Evolutionary conservation across 2,113 vertebrate species (phyloP), one percentile per base, ranked within the genome.

Genomic region (Scortum barcoo): DNA sequence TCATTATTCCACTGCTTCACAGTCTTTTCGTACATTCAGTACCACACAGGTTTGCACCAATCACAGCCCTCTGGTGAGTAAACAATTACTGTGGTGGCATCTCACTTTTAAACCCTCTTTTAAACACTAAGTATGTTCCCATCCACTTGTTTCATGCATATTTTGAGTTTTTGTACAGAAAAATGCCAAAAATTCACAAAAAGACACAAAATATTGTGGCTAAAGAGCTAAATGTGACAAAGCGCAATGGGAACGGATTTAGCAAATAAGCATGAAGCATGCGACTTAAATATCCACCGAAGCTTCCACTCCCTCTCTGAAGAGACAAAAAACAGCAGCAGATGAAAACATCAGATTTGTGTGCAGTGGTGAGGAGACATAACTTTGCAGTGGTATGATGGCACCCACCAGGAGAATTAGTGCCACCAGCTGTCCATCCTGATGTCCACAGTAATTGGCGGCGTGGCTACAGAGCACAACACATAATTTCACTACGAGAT

Each of bases 1-100:
- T 24, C 65, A 76, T 33, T 72, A 69, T 83, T 79, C 46, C 60
- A 78, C 46, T 73, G 81, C 16, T 73, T 40, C 10, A 60, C 26
- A 48, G 54, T 14, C 30, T 11, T 69, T 76, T 44, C 40, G 33
- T 40, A 53, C 19, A 24, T 16, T 3, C 1, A 74, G 24, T 12
- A 5, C 16, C n/a, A 78, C 26, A 66, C 48, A 74, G 28, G 20
- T 63, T 65, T 72, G 20, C 22, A 28, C 20, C 38, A 78, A 5
- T 78, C 10, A 46, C 46, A 53, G 5, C 56, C 12, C 14, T 54
- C 38, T 65, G 58, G 6, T 19, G 33, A 57, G 38, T 36, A 46
- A 57, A 28, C 20, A 14, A 63, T 65, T 20, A 30, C 33, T 54
- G 11, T 26, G 1, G 14, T 12, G 28, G 42, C 24, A 68, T 50